Evolutionary conservation across 2,888 invertebrate genomes (phyloP), one percentile per base, ranked within the genome.

Genomic region (Cyrtodaria siliqua): DNA sequence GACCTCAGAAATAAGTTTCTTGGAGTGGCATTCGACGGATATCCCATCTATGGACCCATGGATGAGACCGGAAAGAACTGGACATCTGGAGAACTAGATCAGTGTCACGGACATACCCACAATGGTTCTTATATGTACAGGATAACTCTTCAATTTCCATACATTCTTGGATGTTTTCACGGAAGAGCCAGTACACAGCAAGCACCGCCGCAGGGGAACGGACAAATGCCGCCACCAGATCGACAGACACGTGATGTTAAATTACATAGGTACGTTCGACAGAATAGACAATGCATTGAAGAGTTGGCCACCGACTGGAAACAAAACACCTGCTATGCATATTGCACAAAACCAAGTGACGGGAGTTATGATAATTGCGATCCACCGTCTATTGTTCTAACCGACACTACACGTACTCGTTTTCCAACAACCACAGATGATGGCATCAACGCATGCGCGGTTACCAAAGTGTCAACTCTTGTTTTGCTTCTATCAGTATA

Each of bases 11-110:
- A 81, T 42, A 68, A 71, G 20, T 68, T 81, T 33, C 63, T 81
- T 0, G 81, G 81, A 4, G 77, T 77, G 18, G 70, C 76, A 1
- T 67, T 76, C 33, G 76, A 76, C 29, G 76, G 76, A 8, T 76
- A 70, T 50, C 76, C 76, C 1, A 70, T 76, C 8, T 76, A 76
- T 27, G 76, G 76, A 1, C 76, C 70, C 0, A 66, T 66, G 66
- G 62, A 73, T 23, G 42, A 49, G 4, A 53, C 56, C 0, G 61
- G 52, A 27, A 42, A 50, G 2, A 62, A 66, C 38, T 52, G 29
- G 38, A 66, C 61, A 0, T 66, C 76, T 14, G 27, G 27, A 2
- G 76, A 75, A 23, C 62, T 75, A 3, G 75, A 76, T 44, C 26
- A 29, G 14, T 76, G 76, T 23, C 76, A 76, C 38, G 70, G 76